Percentiles rank a stretch among this genome's conserved stretches.
phyloP scores from a whole-genome alignment of 1,140 invertebrate species.

The Zaprionus africanus region DNA sequence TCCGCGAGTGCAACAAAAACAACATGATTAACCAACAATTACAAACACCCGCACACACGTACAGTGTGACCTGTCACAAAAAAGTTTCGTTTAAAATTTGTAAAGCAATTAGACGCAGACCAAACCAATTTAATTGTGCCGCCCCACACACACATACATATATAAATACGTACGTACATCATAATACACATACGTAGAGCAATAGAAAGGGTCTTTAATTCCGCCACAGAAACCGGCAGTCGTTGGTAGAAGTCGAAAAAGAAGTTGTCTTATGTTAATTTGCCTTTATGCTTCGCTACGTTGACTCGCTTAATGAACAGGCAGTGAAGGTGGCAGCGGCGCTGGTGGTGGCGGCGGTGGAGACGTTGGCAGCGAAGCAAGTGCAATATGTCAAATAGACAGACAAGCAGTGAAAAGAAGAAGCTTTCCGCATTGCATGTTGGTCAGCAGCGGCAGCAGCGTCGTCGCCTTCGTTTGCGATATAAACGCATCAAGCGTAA shows the following conservation, averaged over 20 bases:
- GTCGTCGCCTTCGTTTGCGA: constrained; percentile 29
- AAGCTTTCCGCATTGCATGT: constrained; percentile 44
- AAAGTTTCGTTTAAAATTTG: constrained; percentile 64
- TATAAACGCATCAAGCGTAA: constrained; percentile 79
- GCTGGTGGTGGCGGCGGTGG: constrained; percentile 11
- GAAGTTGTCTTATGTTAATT: constrained; percentile 82
- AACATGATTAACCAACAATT: background rate
- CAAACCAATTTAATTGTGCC: constrained; percentile 71
- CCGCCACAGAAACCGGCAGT: constrained; percentile 57
- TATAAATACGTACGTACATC: background rate
- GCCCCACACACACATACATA: constrained; percentile 29
- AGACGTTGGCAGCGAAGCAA: constrained; percentile 41
- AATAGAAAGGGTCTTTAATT: constrained; percentile 76
- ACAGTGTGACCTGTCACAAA: constrained; percentile 68
- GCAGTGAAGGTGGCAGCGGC: constrained; percentile 6
- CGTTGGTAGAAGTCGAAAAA: constrained; percentile 59
- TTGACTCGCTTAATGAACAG: constrained; percentile 81
- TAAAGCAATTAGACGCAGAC: constrained; percentile 77
- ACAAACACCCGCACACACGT: constrained; percentile 13
- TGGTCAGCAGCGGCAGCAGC: constrained; percentile 43
- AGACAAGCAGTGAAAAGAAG: constrained; percentile 43
- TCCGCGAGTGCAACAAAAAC: constrained; percentile 24
- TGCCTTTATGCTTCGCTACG: constrained; percentile 78
- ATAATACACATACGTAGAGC: constrained; percentile 10
- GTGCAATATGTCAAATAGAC: constrained; percentile 79